phyloP scores from a whole-genome alignment of 1,140 invertebrate species.

The Cotesia chilonis region DNA sequence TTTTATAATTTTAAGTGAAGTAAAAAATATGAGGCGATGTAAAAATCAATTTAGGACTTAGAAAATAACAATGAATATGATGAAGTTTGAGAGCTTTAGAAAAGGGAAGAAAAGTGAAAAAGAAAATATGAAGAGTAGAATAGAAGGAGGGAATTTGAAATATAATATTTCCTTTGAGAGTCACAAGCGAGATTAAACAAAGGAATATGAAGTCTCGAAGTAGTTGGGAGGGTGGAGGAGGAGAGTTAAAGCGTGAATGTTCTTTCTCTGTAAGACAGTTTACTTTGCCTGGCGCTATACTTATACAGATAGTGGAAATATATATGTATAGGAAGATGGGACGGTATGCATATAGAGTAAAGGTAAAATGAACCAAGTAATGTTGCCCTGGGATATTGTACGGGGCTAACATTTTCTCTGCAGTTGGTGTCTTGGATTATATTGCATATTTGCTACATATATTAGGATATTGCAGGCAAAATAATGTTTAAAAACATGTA shows the following conservation, averaged over 20 bases:
- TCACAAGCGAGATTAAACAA: conserved; percentile 40
- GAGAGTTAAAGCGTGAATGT: conserved; percentile 13
- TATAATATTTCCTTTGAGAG: conserved; percentile 25
- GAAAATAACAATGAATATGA: conserved; percentile 29
- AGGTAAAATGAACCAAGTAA: conserved; percentile 61
- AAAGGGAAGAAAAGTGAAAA: conserved; percentile 23
- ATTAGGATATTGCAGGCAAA: background rate
- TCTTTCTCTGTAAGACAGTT: conserved; percentile 17
- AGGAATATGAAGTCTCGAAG: conserved; percentile 24
- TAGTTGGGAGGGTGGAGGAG: conserved; percentile 1
- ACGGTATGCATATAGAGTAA: conserved; percentile 64
- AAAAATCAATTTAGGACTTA: background rate
- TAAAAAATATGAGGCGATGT: too few relatives aligned
- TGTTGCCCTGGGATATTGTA: conserved; percentile 32
- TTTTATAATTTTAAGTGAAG: too few relatives aligned
- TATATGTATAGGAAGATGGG: conserved; percentile 42
- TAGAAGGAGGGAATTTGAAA: conserved; percentile 19
- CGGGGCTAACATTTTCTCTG: conserved; percentile 7
- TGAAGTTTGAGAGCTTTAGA: conserved; percentile 12
- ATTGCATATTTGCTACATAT: background rate
- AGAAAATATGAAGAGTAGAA: conserved; percentile 11
- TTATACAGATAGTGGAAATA: conserved; percentile 16
- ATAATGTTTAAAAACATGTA: background rate
- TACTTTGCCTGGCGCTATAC: conserved; percentile 30
- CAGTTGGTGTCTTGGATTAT: conserved; percentile 4